Percentiles rank a stretch among this genome's conserved stretches.
phyloP scores from a whole-genome alignment of 2,113 vertebrate species.

The Burhinus oedicnemus region DNA sequence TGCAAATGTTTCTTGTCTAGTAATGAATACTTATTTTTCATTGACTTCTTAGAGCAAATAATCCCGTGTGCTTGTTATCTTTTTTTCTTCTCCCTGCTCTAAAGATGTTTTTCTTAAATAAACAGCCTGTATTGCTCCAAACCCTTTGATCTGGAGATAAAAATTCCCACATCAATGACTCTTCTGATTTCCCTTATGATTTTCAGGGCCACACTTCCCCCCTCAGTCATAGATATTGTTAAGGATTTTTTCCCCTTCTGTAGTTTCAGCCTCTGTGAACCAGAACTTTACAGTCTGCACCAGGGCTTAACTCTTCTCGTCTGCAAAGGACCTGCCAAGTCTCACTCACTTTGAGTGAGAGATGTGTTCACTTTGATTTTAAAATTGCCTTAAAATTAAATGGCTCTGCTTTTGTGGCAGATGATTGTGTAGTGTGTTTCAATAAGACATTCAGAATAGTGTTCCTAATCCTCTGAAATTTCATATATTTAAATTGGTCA shows the following conservation, averaged over 20 bases:
- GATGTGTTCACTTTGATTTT: constrained; percentile 45
- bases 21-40: constrained; percentile 31
- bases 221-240: neutral
- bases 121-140: constrained; percentile 23
- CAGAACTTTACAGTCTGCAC: neutral
- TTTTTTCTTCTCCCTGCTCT: neutral
- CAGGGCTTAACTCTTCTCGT: neutral
- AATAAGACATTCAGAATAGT: constrained; percentile 23
- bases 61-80: neutral
- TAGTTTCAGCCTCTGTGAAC: neutral
- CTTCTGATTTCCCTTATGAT: constrained; percentile 7
- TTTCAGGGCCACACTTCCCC: neutral
- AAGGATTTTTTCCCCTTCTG: neutral
- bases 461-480: constrained; percentile 9
- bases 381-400: constrained; percentile 65
- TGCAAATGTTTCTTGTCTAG: constrained; percentile 3
- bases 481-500: constrained; percentile 40
- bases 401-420: constrained; percentile 13
- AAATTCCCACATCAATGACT: constrained; percentile 30
- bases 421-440: constrained; percentile 29
- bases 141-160: constrained; percentile 60
- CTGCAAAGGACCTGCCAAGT: constrained; percentile 29
- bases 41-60: constrained; percentile 22
- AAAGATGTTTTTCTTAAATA: neutral
- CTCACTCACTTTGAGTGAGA: constrained; percentile 46